phyloP scores from a whole-genome alignment of 2,888 invertebrate species.

The Agrochola lota region DNA sequence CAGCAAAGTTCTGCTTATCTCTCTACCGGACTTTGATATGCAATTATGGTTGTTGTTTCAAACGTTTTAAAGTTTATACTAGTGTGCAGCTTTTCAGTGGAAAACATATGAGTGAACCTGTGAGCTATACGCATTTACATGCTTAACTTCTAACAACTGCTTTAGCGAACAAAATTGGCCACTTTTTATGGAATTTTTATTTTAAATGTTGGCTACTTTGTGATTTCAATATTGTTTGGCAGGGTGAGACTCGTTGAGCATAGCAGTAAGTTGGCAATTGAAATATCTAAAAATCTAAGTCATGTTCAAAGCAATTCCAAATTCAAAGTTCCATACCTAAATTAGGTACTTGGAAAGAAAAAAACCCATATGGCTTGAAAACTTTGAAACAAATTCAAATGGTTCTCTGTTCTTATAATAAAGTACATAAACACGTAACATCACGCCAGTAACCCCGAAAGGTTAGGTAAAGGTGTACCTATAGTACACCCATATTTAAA shows the following conservation, averaged over 20 bases:
- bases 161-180: background rate
- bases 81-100: background rate
- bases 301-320: no score
- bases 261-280: background rate
- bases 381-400: no score
- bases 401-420: no score
- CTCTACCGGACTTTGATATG: conserved; percentile 28
- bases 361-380: no score
- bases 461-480: no score
- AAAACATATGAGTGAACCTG: background rate
- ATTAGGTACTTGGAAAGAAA: background rate
- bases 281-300: background rate
- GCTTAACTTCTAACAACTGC: conserved; percentile 5
- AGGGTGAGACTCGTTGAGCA: background rate
- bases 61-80: conserved; percentile 23
- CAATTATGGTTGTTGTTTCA: conserved; percentile 31
- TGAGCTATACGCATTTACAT: background rate
- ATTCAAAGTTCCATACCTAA: background rate
- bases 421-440: no score
- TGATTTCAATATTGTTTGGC: background rate
- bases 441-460: no score
- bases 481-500: no score
- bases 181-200: background rate
- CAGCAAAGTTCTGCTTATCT: conserved; percentile 47
- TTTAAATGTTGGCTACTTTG: background rate